Percentiles rank a stretch among this genome's conserved stretches.
Evolutionary conservation across 2,113 vertebrate genomes (phyloP).

Genomic region (Cygnus atratus): DNA sequence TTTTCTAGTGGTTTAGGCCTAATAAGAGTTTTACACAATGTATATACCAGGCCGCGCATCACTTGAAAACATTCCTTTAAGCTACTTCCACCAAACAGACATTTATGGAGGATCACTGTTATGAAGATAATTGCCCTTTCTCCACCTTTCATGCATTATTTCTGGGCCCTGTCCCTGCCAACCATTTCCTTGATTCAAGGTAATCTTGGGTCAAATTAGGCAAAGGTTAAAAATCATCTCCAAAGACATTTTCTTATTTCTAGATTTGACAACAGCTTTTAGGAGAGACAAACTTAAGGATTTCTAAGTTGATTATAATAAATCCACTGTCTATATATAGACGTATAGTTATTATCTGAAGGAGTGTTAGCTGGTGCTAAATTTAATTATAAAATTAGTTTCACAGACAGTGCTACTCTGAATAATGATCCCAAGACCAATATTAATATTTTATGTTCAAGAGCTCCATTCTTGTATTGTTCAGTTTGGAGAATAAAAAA

Average conservation of each 20-base stretch:
- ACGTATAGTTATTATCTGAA: not conserved
- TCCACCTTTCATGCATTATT: not conserved
- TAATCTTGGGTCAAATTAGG: not conserved
- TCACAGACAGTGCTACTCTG: not conserved
- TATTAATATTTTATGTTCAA: not conserved
- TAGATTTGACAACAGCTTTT: not conserved
- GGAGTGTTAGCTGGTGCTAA: not conserved
- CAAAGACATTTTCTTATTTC: not conserved
- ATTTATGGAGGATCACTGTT: not conserved
- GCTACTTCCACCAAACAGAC: not conserved
- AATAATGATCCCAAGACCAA: not conserved
- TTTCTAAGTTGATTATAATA: not conserved
- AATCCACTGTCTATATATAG: not conserved
- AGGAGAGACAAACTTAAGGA: not conserved
- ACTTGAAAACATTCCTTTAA: not conserved
- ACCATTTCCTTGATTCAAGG: not conserved
- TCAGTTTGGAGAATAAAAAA: not conserved
- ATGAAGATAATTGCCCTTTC: not conserved
- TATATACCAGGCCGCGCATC: not conserved
- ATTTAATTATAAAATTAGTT: constrained; percentile 13
- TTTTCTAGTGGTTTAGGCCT: not conserved
- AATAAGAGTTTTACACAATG: not conserved
- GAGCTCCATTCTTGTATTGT: not conserved
- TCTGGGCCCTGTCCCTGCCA: not conserved
- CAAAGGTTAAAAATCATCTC: not conserved